Base-by-base conservation (phyloP, 1,140 invertebrate genomes). In the Drosophila bocqueti region DNA sequence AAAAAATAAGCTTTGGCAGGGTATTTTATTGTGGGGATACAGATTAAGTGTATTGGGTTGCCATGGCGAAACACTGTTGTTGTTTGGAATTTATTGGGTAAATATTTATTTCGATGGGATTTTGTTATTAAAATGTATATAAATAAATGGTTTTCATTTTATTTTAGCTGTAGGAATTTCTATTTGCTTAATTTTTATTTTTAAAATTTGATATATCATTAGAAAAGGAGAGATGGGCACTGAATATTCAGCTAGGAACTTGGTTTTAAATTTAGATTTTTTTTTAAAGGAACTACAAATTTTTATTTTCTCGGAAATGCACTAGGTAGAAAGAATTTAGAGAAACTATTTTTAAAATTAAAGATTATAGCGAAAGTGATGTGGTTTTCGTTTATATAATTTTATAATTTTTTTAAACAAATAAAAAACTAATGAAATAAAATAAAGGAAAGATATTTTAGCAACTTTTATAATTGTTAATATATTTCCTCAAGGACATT, bases 1-100 rank as follows among this genome's bases (percentile, higher is more conserved):
- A 66, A 21, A 21, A 31, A 55, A 24, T 24, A 66, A 66, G 74
- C 61, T 76, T 73, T 73, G 38, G 46, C 31, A 45, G 67, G 26
- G 54, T 72, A 38, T 72, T 42, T 40, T 9, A 11, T 29, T 24
- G 18, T 38, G 21, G 52, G 38, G 31, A 50, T 38, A 24, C 9
- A 29, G 13, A 13, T 43, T 40, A 4, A 21, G n/a, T 59, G 26
- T 26, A 11, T 42, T 42, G 21, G 10, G 43, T 43, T 71, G 29
- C 36, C 36, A 47, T 29, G 45, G 21, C 9, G 2, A 47, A 16
- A 0, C 10, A 0, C 10, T 0, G 6, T 24, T 16, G 15, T 55
- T 40, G 0, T 40, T 40, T 11, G 29, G 18, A 31, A 31, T 5
- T 4, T 0, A 15, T 38, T 36, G 13, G 2, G 8, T 8, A 26